phyloP scores from a whole-genome alignment of 2,113 vertebrate genomes.

The Heliornis fulica region DNA sequence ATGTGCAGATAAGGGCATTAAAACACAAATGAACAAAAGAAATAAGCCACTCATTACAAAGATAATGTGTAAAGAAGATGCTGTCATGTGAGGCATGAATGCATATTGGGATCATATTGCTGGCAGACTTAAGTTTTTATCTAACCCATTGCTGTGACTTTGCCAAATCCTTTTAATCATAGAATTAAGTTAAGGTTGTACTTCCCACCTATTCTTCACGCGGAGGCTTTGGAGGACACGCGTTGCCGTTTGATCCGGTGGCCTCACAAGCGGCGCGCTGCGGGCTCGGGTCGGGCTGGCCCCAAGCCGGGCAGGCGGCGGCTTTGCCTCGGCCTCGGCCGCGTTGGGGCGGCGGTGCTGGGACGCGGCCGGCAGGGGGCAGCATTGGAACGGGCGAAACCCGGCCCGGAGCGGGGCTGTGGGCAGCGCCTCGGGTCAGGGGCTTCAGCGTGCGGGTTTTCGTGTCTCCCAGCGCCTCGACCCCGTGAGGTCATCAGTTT shows the following conservation, averaged over 20 bases:
- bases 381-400: neutral
- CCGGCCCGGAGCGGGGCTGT: no score
- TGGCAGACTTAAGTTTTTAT: neutral
- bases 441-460: neutral
- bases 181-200: no score
- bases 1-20: neutral
- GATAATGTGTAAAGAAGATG: neutral
- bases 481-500: no score
- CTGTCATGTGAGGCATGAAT: neutral
- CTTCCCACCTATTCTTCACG: neutral
- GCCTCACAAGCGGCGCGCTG: rapidly evolving
- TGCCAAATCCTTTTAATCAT: neutral
- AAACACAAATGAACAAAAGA: neutral
- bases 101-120: neutral
- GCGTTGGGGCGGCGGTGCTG: no score
- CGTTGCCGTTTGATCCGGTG: neutral
- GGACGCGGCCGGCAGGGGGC: slow-evolving; percentile 55
- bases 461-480: rapidly evolving
- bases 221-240: rapidly evolving
- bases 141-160: neutral
- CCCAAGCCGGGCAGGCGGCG: no score
- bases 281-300: neutral
- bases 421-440: no score
- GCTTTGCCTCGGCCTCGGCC: no score
- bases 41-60: neutral